Evolutionary conservation across 64 coral and sea anemone genomes (phyloP), one percentile per base, ranked within the genome.

Genomic region (Pocillopora verrucosa): DNA sequence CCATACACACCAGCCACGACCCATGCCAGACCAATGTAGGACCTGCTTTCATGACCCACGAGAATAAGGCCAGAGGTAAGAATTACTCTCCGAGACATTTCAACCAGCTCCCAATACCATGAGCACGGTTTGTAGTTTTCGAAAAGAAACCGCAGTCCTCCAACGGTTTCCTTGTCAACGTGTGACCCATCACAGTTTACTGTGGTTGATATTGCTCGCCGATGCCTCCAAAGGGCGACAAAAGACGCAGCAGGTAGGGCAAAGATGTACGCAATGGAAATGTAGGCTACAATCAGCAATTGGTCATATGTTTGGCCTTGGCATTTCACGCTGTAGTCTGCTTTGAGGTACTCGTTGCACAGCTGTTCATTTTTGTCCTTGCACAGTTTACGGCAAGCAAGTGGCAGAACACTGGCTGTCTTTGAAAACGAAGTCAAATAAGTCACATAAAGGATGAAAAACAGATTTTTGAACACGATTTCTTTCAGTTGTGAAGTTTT

Each of bases 61-160:
- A 91, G 83, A 51, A 84, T 81, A 7, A 91, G 36, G 26, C 90
- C 80, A 19, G 90, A 91, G 24, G 82, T 86, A 58, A 91, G 74
- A 36, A 91, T 62, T 20, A 91, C 83, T 68, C 86, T 91, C 2
- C 90, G 90, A 60, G 74, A 36, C 69, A 76, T 86, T 73, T 91
- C 90, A 20, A 91, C 75, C 24, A 91, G 90, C 36, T 91, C 89
- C 89, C 89, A 91, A 58, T 91, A 91, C 89, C 89, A 91, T 16
- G 89, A 79, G 5, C 74, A 58, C 19, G 68, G 19, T 5, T 2
- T 91, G 38, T 86, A 91, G 64, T 91, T 91, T 74, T 91, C 90
- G 56, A 41, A 91, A n/a, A 91, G 59, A 64, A 91, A 91, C 9
- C 34, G 64, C 81, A 91, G 57, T 3, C 72, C 90, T 86, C 60